Evolutionary conservation across 2,113 vertebrate species (phyloP).

Genomic region (Psephotus haematonotus): DNA sequence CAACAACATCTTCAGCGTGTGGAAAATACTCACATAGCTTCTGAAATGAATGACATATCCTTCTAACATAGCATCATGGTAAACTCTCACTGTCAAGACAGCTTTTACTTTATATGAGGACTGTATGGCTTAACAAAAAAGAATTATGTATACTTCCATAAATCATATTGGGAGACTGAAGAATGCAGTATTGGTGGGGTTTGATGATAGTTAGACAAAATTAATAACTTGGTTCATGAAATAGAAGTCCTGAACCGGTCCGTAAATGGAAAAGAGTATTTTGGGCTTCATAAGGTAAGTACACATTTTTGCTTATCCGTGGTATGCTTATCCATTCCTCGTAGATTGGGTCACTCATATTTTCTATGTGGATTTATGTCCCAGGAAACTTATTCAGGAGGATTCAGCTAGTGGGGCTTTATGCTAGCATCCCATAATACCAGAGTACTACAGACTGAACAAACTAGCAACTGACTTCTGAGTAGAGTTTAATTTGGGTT

Average conservation of each 20-base stretch:
- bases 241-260: background rate
- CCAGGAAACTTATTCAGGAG: background rate
- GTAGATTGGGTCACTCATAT: background rate
- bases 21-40: background rate
- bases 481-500: background rate
- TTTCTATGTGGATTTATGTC: background rate
- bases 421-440: fast-evolving
- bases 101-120: background rate
- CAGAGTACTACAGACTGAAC: background rate
- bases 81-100: background rate
- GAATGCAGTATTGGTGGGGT: background rate
- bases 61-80: background rate
- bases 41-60: background rate
- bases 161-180: background rate
- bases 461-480: background rate
- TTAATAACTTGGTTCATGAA: background rate
- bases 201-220: background rate
- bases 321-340: background rate
- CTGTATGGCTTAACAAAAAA: background rate
- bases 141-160: background rate
- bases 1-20: background rate
- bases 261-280: background rate
- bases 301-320: background rate
- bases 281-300: background rate
- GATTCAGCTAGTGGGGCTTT: background rate